Conservation (phyloP, 2,113 vertebrate genomes). For the Gulo gulo region DNA sequence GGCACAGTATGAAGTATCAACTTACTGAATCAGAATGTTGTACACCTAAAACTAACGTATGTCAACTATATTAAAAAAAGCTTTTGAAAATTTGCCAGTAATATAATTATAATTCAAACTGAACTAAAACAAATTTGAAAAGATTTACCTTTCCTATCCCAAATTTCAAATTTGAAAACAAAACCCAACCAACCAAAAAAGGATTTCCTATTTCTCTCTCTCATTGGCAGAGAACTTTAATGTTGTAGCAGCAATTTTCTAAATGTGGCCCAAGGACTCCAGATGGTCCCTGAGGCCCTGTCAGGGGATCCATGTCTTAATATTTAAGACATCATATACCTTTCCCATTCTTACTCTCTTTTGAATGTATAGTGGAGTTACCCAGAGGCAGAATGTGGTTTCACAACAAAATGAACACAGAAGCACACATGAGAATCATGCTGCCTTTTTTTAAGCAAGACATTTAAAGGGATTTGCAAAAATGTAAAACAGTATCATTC, state of each 20-base stretch:
- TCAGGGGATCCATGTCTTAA: not conserved
- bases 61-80: not conserved
- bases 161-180: not conserved
- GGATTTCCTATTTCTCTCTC: not conserved
- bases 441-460: not conserved
- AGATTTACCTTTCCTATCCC: not conserved
- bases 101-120: not conserved
- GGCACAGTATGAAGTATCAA: not conserved
- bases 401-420: not conserved
- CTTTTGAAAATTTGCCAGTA: not conserved
- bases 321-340: not conserved
- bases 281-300: not conserved
- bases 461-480: constrained; percentile 3
- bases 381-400: constrained; percentile 1
- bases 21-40: not conserved
- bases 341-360: not conserved
- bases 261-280: not conserved
- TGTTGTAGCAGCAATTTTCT: not conserved
- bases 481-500: not conserved
- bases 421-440: not conserved
- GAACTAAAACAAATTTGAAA: not conserved
- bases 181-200: not conserved
- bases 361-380: not conserved
- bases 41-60: not conserved
- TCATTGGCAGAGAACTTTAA: not conserved